A percentile compares a stretch with the other conserved stretches of the same genome.
These are phyloP conservation scores for Eupeodes corollae DNA, from an alignment of 1,140 invertebrate genomes.

Conservation along the genomic window DNA sequence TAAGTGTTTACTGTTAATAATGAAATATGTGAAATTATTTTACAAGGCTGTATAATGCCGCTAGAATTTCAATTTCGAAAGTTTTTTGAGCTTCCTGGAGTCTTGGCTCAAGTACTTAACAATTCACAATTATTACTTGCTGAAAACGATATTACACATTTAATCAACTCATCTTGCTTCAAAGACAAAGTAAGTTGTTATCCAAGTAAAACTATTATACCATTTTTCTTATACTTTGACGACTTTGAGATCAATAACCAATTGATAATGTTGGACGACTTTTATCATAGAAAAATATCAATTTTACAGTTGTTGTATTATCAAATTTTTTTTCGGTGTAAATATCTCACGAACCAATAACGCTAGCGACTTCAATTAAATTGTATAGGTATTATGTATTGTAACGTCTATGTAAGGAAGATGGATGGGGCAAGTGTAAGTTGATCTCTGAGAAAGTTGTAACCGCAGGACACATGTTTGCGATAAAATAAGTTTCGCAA, in stretches of 20 bases:
- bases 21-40: not conserved
- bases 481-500: too few relatives aligned
- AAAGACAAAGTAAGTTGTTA: not conserved
- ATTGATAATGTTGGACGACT: too few relatives aligned
- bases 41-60: conserved; percentile 1
- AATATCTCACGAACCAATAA: too few relatives aligned
- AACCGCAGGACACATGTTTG: too few relatives aligned
- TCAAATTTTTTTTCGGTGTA: too few relatives aligned
- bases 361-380: too few relatives aligned
- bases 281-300: too few relatives aligned
- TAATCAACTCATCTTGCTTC: not conserved
- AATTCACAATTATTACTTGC: not conserved
- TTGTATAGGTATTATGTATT: too few relatives aligned
- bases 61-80: conserved; percentile 1
- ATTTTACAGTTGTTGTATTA: too few relatives aligned
- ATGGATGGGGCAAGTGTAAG: too few relatives aligned
- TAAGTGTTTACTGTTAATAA: not conserved
- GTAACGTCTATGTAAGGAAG: too few relatives aligned
- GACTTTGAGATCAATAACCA: not conserved
- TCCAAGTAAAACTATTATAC: not conserved
- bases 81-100: not conserved
- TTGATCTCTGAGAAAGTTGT: too few relatives aligned
- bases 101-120: not conserved
- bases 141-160: not conserved
- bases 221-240: not conserved